Evolutionary conservation across 2,888 invertebrate species (phyloP), one percentile per base, ranked within the genome.

Genomic region (Parnassius orleans): DNA sequence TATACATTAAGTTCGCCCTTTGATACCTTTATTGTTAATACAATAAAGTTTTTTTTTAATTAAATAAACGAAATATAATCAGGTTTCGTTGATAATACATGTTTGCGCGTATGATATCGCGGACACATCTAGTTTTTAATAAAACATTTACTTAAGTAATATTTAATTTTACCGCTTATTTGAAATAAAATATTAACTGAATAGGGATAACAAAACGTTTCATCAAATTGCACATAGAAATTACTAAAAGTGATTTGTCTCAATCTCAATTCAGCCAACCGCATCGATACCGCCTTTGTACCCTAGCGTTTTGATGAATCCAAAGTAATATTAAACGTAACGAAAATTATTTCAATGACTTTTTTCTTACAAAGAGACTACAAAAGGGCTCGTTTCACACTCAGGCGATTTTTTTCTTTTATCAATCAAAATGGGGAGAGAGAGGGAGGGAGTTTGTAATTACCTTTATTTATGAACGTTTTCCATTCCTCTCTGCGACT

Each of bases 391-490:
- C 73, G 74, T 73, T 76, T 76, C 71, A 67, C 74, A 73, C 72
- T 68, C 60, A 64, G 69, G 64, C 67, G 70, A 73, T 72, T 77
- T 33, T 76, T 80, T 77, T 63, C 58, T 68, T 75, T 76, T 74
- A 73, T 78, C 76, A 68, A 73, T 67, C 70, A 76, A 80, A 80
- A 77, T 76, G 72, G 73, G 71, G 69, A 73, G 73, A 72, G 73
- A 71, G 74, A 72, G 43, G 58, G 71, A 70, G 69, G 72, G 73
- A 70, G 48, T 69, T 70, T 72, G 82, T 87, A 88, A 89, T 89
- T 87, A 85, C 78, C 72, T 81, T 88, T 89, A 90, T 90, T 89
- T 91, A 88, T 90, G 85, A 83, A 86, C 84, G 86, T 86, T 84
- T 80, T 81, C 78, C 75, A 78, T 77, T 83, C 80, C 79, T 74